Evolutionary conservation across 2,888 invertebrate species (phyloP), one percentile per base, ranked within the genome.

Genomic region (Orthosia incerta): DNA sequence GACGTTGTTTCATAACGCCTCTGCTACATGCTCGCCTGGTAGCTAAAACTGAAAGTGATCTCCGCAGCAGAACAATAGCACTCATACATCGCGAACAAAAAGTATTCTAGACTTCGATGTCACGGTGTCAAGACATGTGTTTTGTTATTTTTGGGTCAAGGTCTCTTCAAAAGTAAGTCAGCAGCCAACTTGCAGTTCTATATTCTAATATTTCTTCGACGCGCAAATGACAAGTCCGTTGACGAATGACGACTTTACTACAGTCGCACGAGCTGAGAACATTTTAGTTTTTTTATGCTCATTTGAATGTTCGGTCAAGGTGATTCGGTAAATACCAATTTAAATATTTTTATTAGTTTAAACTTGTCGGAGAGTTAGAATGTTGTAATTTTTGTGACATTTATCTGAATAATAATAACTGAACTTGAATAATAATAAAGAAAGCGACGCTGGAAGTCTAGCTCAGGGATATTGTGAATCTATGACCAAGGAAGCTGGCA

Each of bases 101-200:
- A 86, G 72, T 76, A 79, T 85, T 85, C 79, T 83, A 74, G 64
- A 65, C 78, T 80, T 83, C 85, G 79, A 90, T 92, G 93, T 92
- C 91, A 92, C 91, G 87, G 90, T 93, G 93, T 93, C 93, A 92
- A 91, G 92, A 93, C 88, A 88, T 91, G 90, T 92, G 93, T 91
- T 92, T 90, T 90, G 91, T 91, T 93, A 94, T 94, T 94, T 94
- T 94, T 94, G 88, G 94, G 95, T 95, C 95, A 95, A 94, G 95
- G 95, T 85, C 91, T 85, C 91, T 86, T 65, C 31, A 76, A 81
- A 81, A 79, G 85, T 83, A 82, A 87, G 91, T 89, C 90, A 90
- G 89, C 77, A 86, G 90, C 91, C 90, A 90, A 89, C 80, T 81
- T 79, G 82, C 86, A 86, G 82, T 83, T 83, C 82, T 83, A 85